These are phyloP conservation scores for Perca flavescens DNA, from an alignment of 2,113 vertebrate genomes.

Conservation along the genomic window DNA sequence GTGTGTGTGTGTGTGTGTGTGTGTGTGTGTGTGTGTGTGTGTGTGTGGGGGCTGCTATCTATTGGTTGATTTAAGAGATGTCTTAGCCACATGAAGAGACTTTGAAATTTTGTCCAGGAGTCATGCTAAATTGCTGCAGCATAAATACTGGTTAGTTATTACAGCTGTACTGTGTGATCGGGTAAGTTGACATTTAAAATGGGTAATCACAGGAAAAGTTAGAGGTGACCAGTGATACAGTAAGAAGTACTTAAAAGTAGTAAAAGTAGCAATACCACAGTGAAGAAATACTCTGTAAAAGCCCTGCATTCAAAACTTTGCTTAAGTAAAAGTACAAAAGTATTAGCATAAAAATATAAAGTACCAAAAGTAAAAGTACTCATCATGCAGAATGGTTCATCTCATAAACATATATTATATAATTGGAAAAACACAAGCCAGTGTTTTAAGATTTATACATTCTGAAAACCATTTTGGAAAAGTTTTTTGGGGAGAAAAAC, in stretches of 20 bases:
- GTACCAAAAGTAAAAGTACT: neutral
- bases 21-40: neutral
- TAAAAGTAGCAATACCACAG: too few relatives aligned
- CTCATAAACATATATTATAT: too few relatives aligned
- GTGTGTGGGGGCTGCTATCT: neutral
- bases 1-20: slow-evolving; percentile 8
- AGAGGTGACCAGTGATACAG: neutral
- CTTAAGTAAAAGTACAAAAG: neutral
- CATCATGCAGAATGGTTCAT: neutral
- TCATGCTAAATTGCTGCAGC: neutral
- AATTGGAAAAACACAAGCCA: too few relatives aligned
- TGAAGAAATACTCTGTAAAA: neutral
- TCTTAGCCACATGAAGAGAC: neutral
- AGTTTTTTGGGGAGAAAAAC: too few relatives aligned
- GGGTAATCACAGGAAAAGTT: neutral
- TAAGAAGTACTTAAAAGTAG: too few relatives aligned
- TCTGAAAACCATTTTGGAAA: too few relatives aligned
- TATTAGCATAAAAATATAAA: neutral
- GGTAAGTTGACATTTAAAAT: neutral
- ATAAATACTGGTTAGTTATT: neutral
- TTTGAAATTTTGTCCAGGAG: neutral
- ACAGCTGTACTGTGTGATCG: too few relatives aligned
- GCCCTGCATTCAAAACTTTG: neutral
- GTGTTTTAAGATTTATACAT: too few relatives aligned
- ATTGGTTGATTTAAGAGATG: neutral